These are phyloP conservation scores for Dolichomitus sp. DNA, from an alignment of 2,888 invertebrate species.

Conservation along the genomic window DNA sequence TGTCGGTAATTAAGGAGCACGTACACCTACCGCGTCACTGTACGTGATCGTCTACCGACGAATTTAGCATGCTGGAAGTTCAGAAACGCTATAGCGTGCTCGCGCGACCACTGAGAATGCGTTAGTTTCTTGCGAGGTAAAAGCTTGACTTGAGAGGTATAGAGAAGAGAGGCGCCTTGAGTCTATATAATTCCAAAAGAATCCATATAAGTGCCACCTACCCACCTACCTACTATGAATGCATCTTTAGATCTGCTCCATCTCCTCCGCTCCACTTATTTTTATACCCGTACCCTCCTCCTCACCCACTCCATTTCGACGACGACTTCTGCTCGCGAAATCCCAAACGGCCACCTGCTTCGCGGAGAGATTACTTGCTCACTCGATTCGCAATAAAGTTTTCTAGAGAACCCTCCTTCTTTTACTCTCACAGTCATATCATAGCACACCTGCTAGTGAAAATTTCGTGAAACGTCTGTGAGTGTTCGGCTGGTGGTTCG, in stretches of 20 bases:
- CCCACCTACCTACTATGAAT: constrained; percentile 29
- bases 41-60: constrained; percentile 54
- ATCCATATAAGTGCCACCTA: constrained; percentile 32
- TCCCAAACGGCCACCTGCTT: constrained; percentile 32
- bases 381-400: constrained; percentile 30
- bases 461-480: background rate
- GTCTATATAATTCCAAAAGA: constrained; percentile 52
- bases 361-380: constrained; percentile 32
- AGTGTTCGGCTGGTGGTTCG: background rate
- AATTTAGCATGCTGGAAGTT: constrained; percentile 23
- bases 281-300: background rate
- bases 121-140: constrained; percentile 13
- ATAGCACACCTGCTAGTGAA: background rate
- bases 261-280: background rate
- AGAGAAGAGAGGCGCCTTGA: background rate
- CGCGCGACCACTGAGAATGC: constrained; percentile 10
- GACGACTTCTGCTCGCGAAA: constrained; percentile 15
- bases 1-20: constrained; percentile 78
- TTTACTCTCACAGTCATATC: background rate
- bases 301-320: background rate
- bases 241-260: constrained; percentile 26
- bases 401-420: background rate
- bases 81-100: background rate
- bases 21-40: constrained; percentile 74
- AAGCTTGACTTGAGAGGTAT: background rate